A percentile compares a stretch with the other conserved stretches of the same genome.
These are phyloP conservation scores for Harpalus rufipes DNA, from an alignment of 2,888 invertebrate species.

Conservation along the genomic window DNA sequence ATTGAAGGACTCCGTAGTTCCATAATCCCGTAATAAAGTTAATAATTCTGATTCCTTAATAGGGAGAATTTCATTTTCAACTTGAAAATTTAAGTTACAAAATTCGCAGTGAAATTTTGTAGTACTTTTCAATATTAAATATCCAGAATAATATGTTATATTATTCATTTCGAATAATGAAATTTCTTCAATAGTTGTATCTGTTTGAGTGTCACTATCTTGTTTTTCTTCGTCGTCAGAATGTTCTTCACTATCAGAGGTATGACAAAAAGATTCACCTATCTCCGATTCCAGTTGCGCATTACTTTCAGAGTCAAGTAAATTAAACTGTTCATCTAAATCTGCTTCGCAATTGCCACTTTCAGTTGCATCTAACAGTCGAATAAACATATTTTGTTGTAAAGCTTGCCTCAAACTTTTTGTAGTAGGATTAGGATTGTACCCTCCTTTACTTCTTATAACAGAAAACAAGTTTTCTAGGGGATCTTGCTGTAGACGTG, in stretches of 20 bases:
- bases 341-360: slow-evolving; percentile 59
- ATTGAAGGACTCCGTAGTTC: neutral
- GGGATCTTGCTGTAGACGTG: too few relatives aligned
- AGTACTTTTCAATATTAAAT: neutral
- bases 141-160: slow-evolving; percentile 60
- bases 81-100: neutral
- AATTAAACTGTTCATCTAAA: slow-evolving; percentile 19
- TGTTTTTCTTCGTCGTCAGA: neutral
- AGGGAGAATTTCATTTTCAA: neutral
- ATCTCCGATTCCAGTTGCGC: too few relatives aligned
- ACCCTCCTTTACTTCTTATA: slow-evolving; percentile 68
- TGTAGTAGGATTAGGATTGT: slow-evolving; percentile 67
- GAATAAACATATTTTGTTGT: too few relatives aligned
- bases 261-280: too few relatives aligned
- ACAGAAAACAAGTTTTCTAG: slow-evolving; percentile 70
- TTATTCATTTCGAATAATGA: slow-evolving; percentile 60
- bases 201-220: neutral
- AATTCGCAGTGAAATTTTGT: neutral
- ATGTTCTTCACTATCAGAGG: neutral
- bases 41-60: neutral
- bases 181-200: slow-evolving; percentile 14
- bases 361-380: neutral
- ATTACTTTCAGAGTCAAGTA: too few relatives aligned
- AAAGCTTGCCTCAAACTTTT: too few relatives aligned
- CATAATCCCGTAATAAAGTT: neutral